phyloP scores from a whole-genome alignment of 2,888 invertebrate genomes.

The Tinea pellionella region DNA sequence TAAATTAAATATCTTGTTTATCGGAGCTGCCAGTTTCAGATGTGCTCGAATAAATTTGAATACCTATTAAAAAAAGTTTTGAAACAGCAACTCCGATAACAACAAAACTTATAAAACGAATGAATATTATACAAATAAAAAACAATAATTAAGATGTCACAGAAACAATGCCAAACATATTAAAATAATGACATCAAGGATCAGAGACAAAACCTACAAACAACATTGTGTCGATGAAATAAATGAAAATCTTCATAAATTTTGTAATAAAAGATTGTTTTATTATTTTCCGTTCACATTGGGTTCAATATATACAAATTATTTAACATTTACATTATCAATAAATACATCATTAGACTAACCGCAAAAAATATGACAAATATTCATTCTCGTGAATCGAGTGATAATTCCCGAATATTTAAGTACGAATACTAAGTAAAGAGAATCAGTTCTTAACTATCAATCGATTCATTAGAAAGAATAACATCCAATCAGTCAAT shows the following conservation, averaged over 20 bases:
- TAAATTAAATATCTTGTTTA: neutral
- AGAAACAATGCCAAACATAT: neutral
- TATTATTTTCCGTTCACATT: slow-evolving; percentile 58
- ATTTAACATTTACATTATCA: slow-evolving; percentile 57
- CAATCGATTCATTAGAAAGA: slow-evolving; percentile 11
- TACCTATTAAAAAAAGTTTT: neutral
- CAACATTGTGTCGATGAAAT: slow-evolving; percentile 30
- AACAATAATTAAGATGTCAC: neutral
- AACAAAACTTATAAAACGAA: neutral
- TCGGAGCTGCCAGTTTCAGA: neutral
- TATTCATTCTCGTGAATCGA: slow-evolving; percentile 22
- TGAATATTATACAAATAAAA: neutral
- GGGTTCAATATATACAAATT: slow-evolving; percentile 67
- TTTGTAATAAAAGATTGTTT: slow-evolving; percentile 64
- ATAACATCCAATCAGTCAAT: slow-evolving; percentile 6
- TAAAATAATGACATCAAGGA: slow-evolving; percentile 20
- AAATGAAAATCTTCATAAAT: slow-evolving; percentile 52
- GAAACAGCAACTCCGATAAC: neutral
- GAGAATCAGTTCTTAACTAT: neutral
- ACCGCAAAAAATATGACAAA: slow-evolving; percentile 15
- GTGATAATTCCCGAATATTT: slow-evolving; percentile 28
- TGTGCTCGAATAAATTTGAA: neutral
- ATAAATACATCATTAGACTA: slow-evolving; percentile 31
- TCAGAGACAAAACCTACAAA: slow-evolving; percentile 61
- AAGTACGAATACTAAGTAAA: neutral